Conservation (phyloP, 2,888 invertebrate species). For the Emmelina monodactyla region DNA sequence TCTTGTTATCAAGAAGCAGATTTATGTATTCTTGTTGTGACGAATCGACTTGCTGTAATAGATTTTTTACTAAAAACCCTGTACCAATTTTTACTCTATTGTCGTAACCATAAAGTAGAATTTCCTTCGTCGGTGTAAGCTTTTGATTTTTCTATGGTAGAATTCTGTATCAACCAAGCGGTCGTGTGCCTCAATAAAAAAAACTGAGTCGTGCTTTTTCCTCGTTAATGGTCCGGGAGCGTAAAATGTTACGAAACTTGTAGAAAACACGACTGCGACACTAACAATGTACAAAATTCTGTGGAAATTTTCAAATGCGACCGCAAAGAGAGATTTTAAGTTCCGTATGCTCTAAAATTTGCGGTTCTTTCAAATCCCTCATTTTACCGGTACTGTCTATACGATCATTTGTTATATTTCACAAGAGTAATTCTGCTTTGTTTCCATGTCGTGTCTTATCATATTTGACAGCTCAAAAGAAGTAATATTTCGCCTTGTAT, state of each 20-base stretch:
- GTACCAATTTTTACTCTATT: too few species aligned
- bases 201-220: not conserved
- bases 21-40: not conserved
- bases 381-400: conserved; percentile 1
- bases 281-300: not conserved
- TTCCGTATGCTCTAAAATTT: not conserved
- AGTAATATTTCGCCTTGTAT: conserved; percentile 7
- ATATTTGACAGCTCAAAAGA: conserved; percentile 26
- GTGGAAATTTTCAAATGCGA: not conserved
- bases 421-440: conserved; percentile 28
- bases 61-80: not conserved
- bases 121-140: too few species aligned
- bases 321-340: not conserved
- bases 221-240: not conserved
- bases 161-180: not conserved
- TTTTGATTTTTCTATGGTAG: not conserved
- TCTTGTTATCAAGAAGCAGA: not conserved
- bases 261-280: not conserved
- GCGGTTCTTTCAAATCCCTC: too few species aligned
- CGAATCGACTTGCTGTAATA: not conserved
- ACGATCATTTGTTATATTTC: conserved; percentile 30
- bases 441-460: conserved; percentile 28
- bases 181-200: not conserved
- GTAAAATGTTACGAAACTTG: not conserved
- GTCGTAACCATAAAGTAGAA: too few species aligned